phyloP scores from a whole-genome alignment of 2,888 invertebrate species.

The Lutraria lutraria region DNA sequence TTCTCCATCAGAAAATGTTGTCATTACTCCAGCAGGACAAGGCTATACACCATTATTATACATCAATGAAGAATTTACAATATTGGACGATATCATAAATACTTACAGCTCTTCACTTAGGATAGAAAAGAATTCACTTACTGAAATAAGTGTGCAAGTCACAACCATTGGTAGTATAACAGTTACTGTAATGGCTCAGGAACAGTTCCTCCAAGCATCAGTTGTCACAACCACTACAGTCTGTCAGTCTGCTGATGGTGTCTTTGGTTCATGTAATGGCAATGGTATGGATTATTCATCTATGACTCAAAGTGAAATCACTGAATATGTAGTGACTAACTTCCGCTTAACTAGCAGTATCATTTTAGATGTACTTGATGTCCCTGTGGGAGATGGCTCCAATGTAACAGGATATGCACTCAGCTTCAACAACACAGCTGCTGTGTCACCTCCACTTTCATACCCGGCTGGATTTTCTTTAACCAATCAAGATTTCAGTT shows the following conservation, averaged over 20 bases:
- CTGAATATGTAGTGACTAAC: slow-evolving; percentile 46
- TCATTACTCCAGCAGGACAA: slow-evolving; percentile 68
- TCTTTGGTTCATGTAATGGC: slow-evolving; percentile 70
- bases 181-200: slow-evolving; percentile 55
- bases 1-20: slow-evolving; percentile 54
- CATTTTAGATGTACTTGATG: slow-evolving; percentile 59
- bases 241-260: slow-evolving; percentile 67
- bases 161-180: slow-evolving; percentile 55
- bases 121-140: slow-evolving; percentile 55
- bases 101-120: slow-evolving; percentile 43
- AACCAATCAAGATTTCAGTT: slow-evolving; percentile 66
- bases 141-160: slow-evolving; percentile 60
- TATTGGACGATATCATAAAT: slow-evolving; percentile 39
- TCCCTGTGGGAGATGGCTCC: slow-evolving; percentile 40
- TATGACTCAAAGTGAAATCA: slow-evolving; percentile 59
- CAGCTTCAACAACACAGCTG: slow-evolving; percentile 74
- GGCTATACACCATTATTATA: slow-evolving; percentile 66
- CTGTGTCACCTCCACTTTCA: slow-evolving; percentile 57
- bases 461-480: slow-evolving; percentile 53
- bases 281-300: slow-evolving; percentile 57
- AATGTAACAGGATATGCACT: slow-evolving; percentile 73
- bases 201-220: slow-evolving; percentile 66
- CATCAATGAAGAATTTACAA: slow-evolving; percentile 51
- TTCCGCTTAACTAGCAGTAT: slow-evolving; percentile 60
- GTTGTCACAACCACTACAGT: slow-evolving; percentile 55